phyloP scores from a whole-genome alignment of 1,140 invertebrate species.

The Proctacanthus coquilletti region DNA sequence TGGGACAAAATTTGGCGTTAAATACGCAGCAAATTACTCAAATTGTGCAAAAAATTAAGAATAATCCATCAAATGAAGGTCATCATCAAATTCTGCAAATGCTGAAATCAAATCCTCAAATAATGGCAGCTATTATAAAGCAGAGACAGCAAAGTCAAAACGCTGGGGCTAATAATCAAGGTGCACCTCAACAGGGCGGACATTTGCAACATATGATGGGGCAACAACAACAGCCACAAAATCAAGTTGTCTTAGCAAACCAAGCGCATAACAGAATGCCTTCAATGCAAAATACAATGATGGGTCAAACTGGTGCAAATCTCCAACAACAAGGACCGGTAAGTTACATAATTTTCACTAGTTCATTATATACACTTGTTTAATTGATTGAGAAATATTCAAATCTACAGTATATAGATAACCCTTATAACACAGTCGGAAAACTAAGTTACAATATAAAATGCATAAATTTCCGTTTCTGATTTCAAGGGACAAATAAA shows the following conservation, averaged over 20 bases:
- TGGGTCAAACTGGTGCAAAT: slow-evolving; percentile 18
- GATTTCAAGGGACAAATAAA: no score
- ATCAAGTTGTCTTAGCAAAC: slow-evolving; percentile 21
- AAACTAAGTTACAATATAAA: no score
- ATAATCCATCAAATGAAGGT: slow-evolving; percentile 69
- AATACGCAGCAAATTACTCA: slow-evolving; percentile 76
- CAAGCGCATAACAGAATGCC: slow-evolving; percentile 22
- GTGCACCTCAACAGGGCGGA: slow-evolving; percentile 14
- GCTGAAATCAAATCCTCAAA: slow-evolving; percentile 83
- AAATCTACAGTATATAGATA: no score
- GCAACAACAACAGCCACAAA: slow-evolving; percentile 33
- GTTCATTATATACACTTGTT: no score
- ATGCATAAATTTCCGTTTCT: no score
- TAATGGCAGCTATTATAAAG: slow-evolving; percentile 95
- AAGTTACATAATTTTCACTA: no score
- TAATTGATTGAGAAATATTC: no score
- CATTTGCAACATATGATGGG: slow-evolving; percentile 36
- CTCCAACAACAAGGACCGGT: slow-evolving; percentile 28
- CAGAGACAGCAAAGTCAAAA: slow-evolving; percentile 50
- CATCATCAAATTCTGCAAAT: slow-evolving; percentile 86
- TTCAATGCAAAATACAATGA: slow-evolving; percentile 23
- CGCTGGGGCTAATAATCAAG: slow-evolving; percentile 16
- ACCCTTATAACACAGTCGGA: no score
- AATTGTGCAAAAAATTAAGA: slow-evolving; percentile 75
- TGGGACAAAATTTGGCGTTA: slow-evolving; percentile 25